These are phyloP conservation scores for Sebastes aleutianus DNA, from an alignment of 2,797 vertebrate genomes.

Conservation along the genomic window DNA sequence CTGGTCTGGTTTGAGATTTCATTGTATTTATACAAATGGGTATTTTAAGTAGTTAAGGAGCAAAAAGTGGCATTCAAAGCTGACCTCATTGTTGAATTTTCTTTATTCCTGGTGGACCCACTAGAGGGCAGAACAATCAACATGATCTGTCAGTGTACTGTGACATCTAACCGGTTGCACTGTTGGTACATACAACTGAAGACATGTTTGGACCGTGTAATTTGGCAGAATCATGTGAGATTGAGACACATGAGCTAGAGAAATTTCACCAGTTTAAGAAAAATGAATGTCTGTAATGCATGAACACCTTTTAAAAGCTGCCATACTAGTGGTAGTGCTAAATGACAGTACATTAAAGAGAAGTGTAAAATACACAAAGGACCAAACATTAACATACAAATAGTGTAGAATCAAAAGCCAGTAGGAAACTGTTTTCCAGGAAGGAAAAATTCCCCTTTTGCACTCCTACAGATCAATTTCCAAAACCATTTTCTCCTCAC, in stretches of 20 bases:
- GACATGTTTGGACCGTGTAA: not conserved
- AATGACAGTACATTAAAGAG: not conserved
- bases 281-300: not conserved
- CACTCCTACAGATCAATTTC: not conserved
- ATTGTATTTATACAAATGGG: not conserved
- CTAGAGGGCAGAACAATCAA: slow-evolving; percentile 62
- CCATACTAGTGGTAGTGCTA: not conserved
- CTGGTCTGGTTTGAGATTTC: not conserved
- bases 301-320: not conserved
- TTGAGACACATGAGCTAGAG: not conserved
- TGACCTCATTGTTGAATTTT: not conserved
- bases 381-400: not conserved
- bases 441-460: not conserved
- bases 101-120: slow-evolving; percentile 35
- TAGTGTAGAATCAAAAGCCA: not conserved
- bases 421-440: not conserved
- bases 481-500: not conserved
- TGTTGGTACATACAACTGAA: not conserved
- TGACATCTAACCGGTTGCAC: not conserved
- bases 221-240: not conserved
- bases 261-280: too few species aligned
- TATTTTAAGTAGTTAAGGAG: accelerated
- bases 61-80: not conserved
- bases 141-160: not conserved
- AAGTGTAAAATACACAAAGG: not conserved